Percentiles rank a stretch among this genome's conserved stretches.
These are phyloP conservation scores for Catamblyrhynchus diadema DNA, from an alignment of 2,797 vertebrate genomes.

Conservation along the genomic window DNA sequence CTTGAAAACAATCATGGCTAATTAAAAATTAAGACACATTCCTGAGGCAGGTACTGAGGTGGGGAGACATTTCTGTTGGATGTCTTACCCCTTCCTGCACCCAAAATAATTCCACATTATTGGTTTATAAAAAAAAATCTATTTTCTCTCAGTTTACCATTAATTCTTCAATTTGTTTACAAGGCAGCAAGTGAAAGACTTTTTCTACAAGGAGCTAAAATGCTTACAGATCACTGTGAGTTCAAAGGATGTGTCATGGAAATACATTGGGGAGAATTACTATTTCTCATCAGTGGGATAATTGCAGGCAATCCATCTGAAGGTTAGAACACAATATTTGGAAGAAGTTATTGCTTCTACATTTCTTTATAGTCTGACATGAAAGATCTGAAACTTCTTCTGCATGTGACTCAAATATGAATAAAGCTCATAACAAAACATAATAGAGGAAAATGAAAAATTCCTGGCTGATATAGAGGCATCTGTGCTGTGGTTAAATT, in stretches of 20 bases:
- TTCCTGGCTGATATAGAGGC: background rate
- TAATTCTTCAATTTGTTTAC: background rate
- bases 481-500: background rate
- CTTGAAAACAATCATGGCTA: background rate
- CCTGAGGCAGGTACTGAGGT: background rate
- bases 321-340: slow-evolving; percentile 15
- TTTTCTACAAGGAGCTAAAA: background rate
- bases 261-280: background rate
- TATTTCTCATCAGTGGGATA: background rate
- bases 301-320: slow-evolving; percentile 11
- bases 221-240: background rate
- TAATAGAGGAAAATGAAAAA: slow-evolving; percentile 38
- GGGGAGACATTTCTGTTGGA: background rate
- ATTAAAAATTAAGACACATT: background rate
- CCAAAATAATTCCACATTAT: background rate
- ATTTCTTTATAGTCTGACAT: slow-evolving; percentile 16
- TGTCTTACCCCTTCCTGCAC: background rate
- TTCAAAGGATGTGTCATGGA: slow-evolving; percentile 20
- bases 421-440: slow-evolving; percentile 17
- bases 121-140: background rate
- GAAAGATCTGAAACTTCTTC: slow-evolving; percentile 11
- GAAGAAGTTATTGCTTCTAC: slow-evolving; percentile 26
- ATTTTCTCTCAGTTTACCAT: background rate
- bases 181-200: background rate
- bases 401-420: background rate